Conservation (phyloP, 2,113 vertebrate species). For the Periophthalmus modestus region DNA sequence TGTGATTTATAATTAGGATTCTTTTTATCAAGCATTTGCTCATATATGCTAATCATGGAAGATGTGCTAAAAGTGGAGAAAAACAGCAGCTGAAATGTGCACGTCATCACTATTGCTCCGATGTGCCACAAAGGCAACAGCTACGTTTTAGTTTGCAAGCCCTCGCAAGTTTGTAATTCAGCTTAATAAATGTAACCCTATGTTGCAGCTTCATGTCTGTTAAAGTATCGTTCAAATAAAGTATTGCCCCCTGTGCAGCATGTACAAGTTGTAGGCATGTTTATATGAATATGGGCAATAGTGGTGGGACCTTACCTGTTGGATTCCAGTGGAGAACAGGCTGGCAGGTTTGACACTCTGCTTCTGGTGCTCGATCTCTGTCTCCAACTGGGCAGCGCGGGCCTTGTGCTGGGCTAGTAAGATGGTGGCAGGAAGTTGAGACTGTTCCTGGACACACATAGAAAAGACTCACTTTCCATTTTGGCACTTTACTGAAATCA, state of each 20-base stretch:
- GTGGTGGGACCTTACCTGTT: slow-evolving; percentile 84
- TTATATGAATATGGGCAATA: not conserved
- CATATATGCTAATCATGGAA: too few relatives aligned
- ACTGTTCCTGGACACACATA: slow-evolving; percentile 83
- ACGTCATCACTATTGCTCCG: too few relatives aligned
- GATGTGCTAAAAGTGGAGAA: too few relatives aligned
- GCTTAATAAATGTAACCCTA: not conserved
- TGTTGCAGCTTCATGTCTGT: not conserved
- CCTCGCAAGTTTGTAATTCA: not conserved
- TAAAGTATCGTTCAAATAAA: not conserved
- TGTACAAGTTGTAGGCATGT: not conserved
- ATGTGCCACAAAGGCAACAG: too few relatives aligned
- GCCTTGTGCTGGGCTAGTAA: slow-evolving; percentile 95
- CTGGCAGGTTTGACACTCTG: slow-evolving; percentile 85
- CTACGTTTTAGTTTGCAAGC: too few relatives aligned
- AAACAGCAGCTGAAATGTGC: too few relatives aligned
- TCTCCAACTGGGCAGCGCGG: slow-evolving; percentile 88
- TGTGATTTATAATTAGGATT: too few relatives aligned
- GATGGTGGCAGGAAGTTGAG: slow-evolving; percentile 89
- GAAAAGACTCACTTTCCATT: slow-evolving; percentile 6
- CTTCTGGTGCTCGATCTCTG: slow-evolving; percentile 88
- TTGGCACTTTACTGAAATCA: slow-evolving; percentile 11
- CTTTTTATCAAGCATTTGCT: too few relatives aligned
- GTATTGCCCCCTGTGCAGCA: not conserved
- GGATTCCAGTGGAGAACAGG: slow-evolving; percentile 96